Percentiles rank a stretch among this genome's conserved stretches.
phyloP scores from a whole-genome alignment of 2,113 vertebrate genomes.

The Brienomyrus brachyistius region DNA sequence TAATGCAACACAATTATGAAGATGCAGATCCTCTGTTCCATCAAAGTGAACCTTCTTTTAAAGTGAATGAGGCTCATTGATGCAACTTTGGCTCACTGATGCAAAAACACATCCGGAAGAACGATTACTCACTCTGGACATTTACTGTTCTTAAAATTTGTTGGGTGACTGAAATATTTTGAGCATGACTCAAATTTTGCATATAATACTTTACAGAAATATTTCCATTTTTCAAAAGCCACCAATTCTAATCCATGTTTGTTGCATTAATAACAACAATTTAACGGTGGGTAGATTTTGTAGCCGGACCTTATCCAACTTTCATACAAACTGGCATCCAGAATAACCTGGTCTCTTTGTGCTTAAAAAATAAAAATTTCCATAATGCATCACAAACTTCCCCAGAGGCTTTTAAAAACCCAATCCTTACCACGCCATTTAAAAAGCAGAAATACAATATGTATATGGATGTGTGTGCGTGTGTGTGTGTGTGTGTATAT shows the following conservation, averaged over 20 bases:
- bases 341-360: neutral
- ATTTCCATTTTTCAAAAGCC: neutral
- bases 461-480: neutral
- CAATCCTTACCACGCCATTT: neutral
- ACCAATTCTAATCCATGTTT: neutral
- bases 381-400: neutral
- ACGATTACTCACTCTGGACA: neutral
- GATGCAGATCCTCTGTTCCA: neutral
- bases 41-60: neutral
- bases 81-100: slow-evolving; percentile 10
- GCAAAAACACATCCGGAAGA: neutral
- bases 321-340: neutral
- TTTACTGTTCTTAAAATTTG: neutral
- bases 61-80: neutral
- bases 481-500: neutral
- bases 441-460: neutral
- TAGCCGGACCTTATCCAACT: neutral
- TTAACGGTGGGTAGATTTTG: neutral
- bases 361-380: neutral
- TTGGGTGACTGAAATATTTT: neutral
- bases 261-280: neutral
- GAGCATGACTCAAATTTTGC: neutral
- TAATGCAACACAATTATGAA: neutral
- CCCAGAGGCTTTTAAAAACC: neutral
- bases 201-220: neutral